Conservation (phyloP, 2,797 vertebrate genomes). For the Anguilla anguilla region DNA sequence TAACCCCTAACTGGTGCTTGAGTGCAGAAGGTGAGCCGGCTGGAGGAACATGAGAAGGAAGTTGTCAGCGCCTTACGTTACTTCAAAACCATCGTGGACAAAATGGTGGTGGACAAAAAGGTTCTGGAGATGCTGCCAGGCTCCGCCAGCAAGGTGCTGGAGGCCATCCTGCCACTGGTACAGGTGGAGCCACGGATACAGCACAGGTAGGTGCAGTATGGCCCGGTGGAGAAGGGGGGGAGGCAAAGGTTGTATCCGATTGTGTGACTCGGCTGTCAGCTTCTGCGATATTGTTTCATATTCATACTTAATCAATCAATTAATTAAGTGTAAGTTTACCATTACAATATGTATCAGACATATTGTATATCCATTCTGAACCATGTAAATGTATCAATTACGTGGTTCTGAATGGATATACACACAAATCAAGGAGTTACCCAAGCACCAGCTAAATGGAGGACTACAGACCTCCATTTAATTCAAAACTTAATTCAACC, state of each 20-base stretch:
- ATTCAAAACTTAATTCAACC: too few species aligned
- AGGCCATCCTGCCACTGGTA: slow-evolving; percentile 93
- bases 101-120: slow-evolving; percentile 96
- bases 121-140: slow-evolving; percentile 97
- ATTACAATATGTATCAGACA: too few species aligned
- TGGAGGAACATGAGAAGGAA: slow-evolving; percentile 97
- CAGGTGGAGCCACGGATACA: slow-evolving; percentile 87
- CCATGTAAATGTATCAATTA: too few species aligned
- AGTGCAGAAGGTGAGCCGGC: slow-evolving; percentile 86
- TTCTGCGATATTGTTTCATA: background rate
- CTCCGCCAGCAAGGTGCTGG: slow-evolving; percentile 94
- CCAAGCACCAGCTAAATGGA: too few species aligned
- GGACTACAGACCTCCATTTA: too few species aligned
- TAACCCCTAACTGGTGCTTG: slow-evolving; percentile 6
- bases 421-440: too few species aligned
- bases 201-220: slow-evolving; percentile 80
- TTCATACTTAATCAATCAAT: background rate
- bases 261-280: background rate
- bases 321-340: too few species aligned
- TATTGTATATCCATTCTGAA: too few species aligned
- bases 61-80: slow-evolving; percentile 95
- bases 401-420: too few species aligned
- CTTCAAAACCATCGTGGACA: slow-evolving; percentile 99
- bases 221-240: background rate
- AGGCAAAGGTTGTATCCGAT: background rate